Evolutionary conservation across 2,113 vertebrate genomes (phyloP), one percentile per base, ranked within the genome.

Genomic region (Microcebus jonahi): DNA sequence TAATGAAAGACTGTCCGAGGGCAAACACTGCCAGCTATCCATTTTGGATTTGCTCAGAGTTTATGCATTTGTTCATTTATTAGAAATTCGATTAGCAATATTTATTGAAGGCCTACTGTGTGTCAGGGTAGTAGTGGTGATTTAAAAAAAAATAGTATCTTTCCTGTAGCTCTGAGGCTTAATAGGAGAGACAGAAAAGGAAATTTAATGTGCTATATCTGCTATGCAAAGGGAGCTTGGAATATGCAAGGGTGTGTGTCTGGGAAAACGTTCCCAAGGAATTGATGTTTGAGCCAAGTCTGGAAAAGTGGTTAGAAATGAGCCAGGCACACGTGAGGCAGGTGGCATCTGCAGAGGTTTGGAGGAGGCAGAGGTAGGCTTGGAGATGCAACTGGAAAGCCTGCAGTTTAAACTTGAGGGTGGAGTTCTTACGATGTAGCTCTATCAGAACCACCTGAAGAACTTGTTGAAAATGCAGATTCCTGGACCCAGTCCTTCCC

Each of bases 41-140:
- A 76, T 88, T 95, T 92, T 89, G 57, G 36, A 67, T 61, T 90
- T 92, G 57, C 6, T 95, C 36, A 76, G 34, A 87, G 90, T 87
- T 91, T 90, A 21, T 65, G 65, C 36, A 8, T 89, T 90, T 94
- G 53, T 82, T 94, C 23, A 34, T 55, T 84, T 79, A 79, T 84
- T 81, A 6, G 39, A 61, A 76, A n/a, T 67, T 57, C 65, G 63
- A 29, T 79, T 42, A 63, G 39, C 23, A 70, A 3, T 25, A 27
- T 59, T 71, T 63, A 45, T 63, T 53, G 59, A 75, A 50, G 80
- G 23, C 71, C 85, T 73, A 61, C 70, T 80, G 4, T 80, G 77
- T 95, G 73, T 82, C 21, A 77, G 31, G 8, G 10, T 45, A 57
- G 13, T 0, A 23, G 39, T 85, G 59, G 25, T 67, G 14, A 90